Evolutionary conservation across 2,888 invertebrate genomes (phyloP).

Genomic region (Pteria penguin): DNA sequence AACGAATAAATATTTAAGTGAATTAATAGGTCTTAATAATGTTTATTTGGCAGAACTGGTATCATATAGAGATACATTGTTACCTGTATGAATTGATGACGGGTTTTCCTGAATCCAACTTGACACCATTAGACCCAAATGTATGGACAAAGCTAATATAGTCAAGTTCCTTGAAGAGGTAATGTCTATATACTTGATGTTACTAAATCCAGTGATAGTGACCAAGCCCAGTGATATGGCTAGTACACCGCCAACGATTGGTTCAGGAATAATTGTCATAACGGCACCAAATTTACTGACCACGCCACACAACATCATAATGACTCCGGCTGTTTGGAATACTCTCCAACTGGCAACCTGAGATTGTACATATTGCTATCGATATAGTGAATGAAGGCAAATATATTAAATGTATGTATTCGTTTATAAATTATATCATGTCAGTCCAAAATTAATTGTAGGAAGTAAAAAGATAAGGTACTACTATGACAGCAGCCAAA

Average conservation of each 20-base stretch:
- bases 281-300: constrained; percentile 81
- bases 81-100: constrained; percentile 65
- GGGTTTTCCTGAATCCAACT: constrained; percentile 59
- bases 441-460: too few species aligned
- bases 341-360: constrained; percentile 80
- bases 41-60: too few species aligned
- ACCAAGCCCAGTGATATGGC: constrained; percentile 73
- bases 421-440: too few species aligned
- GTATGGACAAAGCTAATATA: constrained; percentile 92
- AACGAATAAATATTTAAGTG: too few species aligned
- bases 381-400: too few species aligned
- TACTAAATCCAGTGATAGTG: constrained; percentile 73
- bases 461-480: too few species aligned
- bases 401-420: too few species aligned
- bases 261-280: constrained; percentile 81
- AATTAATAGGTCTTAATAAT: too few species aligned
- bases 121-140: constrained; percentile 86
- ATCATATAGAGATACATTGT: too few species aligned
- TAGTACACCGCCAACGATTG: constrained; percentile 79
- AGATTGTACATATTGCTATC: too few species aligned
- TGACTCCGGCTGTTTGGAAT: constrained; percentile 78
- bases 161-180: constrained; percentile 92
- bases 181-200: constrained; percentile 84
- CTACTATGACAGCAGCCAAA: too few species aligned
- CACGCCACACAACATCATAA: constrained; percentile 79